Conservation (phyloP, 1,140 invertebrate species). For the Brachionus calyciflorus region DNA sequence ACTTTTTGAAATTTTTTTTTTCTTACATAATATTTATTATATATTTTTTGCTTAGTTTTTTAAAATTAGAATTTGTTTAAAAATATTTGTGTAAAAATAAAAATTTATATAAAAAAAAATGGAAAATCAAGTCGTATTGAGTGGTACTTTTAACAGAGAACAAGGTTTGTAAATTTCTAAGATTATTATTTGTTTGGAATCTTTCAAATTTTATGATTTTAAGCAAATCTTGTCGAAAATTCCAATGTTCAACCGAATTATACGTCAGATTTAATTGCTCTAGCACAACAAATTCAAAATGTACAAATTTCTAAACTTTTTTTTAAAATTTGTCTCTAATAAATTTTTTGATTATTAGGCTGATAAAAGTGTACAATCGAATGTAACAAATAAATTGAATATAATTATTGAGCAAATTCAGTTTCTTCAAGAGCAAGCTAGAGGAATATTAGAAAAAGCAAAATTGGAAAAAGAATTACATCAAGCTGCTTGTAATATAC, state of each 20-base stretch:
- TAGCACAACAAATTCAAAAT: conserved; percentile 44
- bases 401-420: conserved; percentile 42
- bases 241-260: conserved; percentile 28
- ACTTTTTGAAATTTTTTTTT: conserved; percentile 6
- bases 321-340: background rate
- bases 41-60: too few species aligned
- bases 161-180: conserved; percentile 18
- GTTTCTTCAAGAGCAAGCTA: conserved; percentile 32
- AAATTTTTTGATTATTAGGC: background rate
- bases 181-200: too few species aligned
- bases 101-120: background rate
- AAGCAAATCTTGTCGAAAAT: conserved; percentile 46
- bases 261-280: conserved; percentile 22
- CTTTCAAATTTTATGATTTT: too few species aligned
- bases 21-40: conserved; percentile 14
- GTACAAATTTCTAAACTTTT: background rate
- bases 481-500: conserved; percentile 70
- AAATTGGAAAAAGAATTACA: conserved; percentile 66
- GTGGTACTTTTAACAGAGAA: conserved; percentile 22
- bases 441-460: conserved; percentile 64
- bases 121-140: conserved; percentile 40
- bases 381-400: conserved; percentile 42
- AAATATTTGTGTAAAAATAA: background rate
- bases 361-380: conserved; percentile 45
- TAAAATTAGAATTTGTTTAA: background rate